Base-by-base conservation (phyloP, 1,140 invertebrate species). In the Drosophila ohnishii region DNA sequence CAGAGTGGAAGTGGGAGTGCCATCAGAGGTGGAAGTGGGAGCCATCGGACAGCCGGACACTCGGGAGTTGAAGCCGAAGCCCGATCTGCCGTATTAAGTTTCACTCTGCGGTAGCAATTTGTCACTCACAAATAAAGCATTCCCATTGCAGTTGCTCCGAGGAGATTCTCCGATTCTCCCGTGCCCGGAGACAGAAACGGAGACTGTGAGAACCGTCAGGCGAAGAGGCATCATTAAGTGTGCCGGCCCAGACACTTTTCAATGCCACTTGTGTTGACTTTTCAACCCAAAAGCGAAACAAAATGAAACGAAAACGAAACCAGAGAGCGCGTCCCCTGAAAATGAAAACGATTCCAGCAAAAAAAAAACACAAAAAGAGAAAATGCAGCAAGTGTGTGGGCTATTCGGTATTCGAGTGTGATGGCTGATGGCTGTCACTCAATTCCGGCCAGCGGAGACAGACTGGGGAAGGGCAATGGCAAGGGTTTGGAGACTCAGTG, bases 181-280 rank as follows among this genome's bases (percentile, higher is more conserved):
- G 45, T 28, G 25, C 45, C 44, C 28, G 47, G 47, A 39, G 47
- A 51, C 28, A 7, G 16, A 16, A 28, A 7, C 47, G 39, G 42
- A 39, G 64, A 73, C 56, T 80, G 76, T 85, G 77, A 71, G 70
- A 82, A 75, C 78, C 59, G 61, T 50, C 57, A 60, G 25, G 10
- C 65, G 58, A 58, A 79, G 77, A 69, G 77, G 58, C 71, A 57
- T 66, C 63, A 70, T 79, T 80, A 77, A 81, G 62, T 81, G 67
- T 62, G 34, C 62, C 56, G 45, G 72, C 80, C 50, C 47, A 64
- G 61, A 74, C 75, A 72, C 60, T 84, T 72, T 80, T 75, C 63
- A 78, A 64, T 80, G 80, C 80, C 80, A 84, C 80, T 84, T 84
- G 81, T 67, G 75, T 69, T 80, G 81, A 77, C 80, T 84, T 84